Evolutionary conservation across 2,113 vertebrate genomes (phyloP).

Genomic region (Tachycineta bicolor): DNA sequence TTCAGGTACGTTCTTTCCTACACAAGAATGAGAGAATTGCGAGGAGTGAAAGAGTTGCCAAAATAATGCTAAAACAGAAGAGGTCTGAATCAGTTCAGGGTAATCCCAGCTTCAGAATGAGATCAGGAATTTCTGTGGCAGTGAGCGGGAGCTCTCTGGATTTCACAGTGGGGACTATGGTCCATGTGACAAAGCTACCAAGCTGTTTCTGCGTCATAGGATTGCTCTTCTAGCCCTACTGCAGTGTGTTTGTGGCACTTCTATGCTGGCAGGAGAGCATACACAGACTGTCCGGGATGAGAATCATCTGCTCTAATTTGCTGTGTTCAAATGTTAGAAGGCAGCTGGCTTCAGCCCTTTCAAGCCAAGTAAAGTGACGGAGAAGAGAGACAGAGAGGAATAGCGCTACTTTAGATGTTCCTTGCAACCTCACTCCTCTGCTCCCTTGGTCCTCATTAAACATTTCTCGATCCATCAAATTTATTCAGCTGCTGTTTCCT

Average conservation of each 20-base stretch:
- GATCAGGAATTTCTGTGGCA: background rate
- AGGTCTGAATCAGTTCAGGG: background rate
- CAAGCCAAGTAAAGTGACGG: background rate
- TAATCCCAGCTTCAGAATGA: background rate
- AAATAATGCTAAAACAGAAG: background rate
- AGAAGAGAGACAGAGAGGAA: background rate
- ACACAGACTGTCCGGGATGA: background rate
- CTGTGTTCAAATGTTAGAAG: background rate
- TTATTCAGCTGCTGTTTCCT: background rate
- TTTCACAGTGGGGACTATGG: background rate
- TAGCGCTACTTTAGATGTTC: background rate
- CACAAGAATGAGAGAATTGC: background rate
- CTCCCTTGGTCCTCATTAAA: conserved; percentile 7
- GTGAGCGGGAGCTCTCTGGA: background rate
- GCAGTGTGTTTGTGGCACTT: background rate
- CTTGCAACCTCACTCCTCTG: background rate
- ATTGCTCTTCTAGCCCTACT: background rate
- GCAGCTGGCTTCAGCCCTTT: background rate
- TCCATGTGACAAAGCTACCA: background rate
- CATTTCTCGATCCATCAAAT: background rate
- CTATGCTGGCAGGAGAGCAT: background rate
- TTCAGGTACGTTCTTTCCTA: background rate
- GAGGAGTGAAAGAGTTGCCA: background rate
- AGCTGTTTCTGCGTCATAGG: background rate
- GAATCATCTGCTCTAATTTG: background rate